phyloP scores from a whole-genome alignment of 1,140 invertebrate genomes.

The Oedothorax gibbosus region DNA sequence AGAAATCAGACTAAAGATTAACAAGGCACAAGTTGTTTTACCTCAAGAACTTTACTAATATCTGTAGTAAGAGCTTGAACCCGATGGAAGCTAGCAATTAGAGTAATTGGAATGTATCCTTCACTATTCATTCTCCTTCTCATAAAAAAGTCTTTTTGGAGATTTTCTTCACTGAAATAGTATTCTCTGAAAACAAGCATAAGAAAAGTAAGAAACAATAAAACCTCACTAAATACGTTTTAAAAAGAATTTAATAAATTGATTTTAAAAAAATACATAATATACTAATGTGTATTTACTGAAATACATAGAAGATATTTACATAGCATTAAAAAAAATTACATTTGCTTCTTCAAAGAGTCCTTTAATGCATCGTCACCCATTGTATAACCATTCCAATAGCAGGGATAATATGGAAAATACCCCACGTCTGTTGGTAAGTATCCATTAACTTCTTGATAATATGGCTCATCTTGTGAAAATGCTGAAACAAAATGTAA shows the following conservation, averaged over 20 bases:
- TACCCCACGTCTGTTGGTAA: conserved; percentile 1
- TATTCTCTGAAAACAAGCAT: conserved; percentile 85
- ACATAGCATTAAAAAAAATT: background rate
- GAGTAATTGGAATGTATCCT: conserved; percentile 90
- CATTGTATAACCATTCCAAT: conserved; percentile 43
- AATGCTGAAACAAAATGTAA: conserved; percentile 20
- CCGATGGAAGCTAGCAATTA: conserved; percentile 96
- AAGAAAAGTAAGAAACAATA: conserved; percentile 8
- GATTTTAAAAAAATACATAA: too few relatives aligned
- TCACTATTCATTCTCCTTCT: conserved; percentile 95
- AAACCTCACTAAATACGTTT: background rate
- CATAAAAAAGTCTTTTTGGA: conserved; percentile 95
- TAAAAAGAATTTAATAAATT: background rate
- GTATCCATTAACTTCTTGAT: conserved; percentile 31
- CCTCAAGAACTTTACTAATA: conserved; percentile 79
- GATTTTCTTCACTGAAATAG: conserved; percentile 98
- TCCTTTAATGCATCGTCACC: conserved; percentile 32
- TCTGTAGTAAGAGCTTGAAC: conserved; percentile 89
- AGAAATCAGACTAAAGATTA: background rate
- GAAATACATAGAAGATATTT: too few relatives aligned
- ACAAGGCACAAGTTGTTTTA: conserved; percentile 14
- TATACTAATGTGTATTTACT: too few relatives aligned
- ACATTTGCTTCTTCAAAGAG: conserved; percentile 39
- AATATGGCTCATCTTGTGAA: conserved; percentile 64
- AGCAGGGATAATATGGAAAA: conserved; percentile 45